Conservation (phyloP, 2,888 invertebrate species). For the Acrobasis repandana region DNA sequence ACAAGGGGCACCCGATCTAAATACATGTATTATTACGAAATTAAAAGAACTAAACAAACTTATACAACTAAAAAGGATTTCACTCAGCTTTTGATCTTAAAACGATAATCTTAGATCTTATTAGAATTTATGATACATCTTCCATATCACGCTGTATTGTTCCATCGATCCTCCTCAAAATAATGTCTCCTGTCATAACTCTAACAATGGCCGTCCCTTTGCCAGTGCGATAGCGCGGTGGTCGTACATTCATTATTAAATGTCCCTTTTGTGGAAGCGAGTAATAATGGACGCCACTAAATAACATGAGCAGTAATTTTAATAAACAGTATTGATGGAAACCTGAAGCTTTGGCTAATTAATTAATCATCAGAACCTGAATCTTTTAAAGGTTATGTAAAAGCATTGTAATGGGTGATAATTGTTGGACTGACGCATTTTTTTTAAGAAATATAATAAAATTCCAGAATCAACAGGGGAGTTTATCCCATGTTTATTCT, state of each 20-base stretch:
- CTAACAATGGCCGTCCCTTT: slow-evolving; percentile 10
- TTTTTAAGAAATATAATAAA: not conserved
- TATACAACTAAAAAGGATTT: too few species aligned
- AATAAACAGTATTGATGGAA: not conserved
- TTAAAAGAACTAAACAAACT: too few species aligned
- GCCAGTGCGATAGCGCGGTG: not conserved
- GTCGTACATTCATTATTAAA: slow-evolving; percentile 5
- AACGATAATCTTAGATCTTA: too few species aligned
- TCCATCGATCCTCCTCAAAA: slow-evolving; percentile 11
- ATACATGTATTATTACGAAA: too few species aligned
- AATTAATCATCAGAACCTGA: too few species aligned
- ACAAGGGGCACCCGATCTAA: too few species aligned
- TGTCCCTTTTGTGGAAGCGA: not conserved
- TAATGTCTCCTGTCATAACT: slow-evolving; percentile 2
- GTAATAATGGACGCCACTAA: not conserved
- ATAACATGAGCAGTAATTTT: not conserved
- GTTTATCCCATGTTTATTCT: not conserved
- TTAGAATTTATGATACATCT: not conserved
- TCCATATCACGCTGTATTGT: not conserved
- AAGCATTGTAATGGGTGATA: too few species aligned
- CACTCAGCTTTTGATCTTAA: too few species aligned
- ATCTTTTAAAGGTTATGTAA: too few species aligned
- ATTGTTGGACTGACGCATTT: not conserved
- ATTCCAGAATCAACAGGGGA: too few species aligned
- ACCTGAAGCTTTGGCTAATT: not conserved